A percentile compares a stretch with the other conserved stretches of the same genome.
These are phyloP conservation scores for Fissipunctia ypsillon DNA, from an alignment of 2,888 invertebrate species.

Conservation along the genomic window DNA sequence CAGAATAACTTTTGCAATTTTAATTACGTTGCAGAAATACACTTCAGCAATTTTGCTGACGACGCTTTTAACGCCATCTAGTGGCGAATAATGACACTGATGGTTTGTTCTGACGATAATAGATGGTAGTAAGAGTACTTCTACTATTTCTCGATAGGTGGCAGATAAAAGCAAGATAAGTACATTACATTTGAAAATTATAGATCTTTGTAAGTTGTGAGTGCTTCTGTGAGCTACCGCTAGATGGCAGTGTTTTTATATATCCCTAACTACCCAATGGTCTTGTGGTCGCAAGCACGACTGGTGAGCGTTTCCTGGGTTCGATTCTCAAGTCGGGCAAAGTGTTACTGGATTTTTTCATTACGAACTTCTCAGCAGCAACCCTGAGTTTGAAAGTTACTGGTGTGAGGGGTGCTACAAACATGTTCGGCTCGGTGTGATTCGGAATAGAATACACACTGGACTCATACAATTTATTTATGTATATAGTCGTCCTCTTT, in stretches of 20 bases:
- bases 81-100: neutral
- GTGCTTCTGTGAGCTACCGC: neutral
- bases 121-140: conserved; percentile 8
- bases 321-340: neutral
- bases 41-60: neutral
- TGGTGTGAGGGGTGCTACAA: neutral
- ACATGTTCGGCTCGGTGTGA: neutral
- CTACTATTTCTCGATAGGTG: neutral
- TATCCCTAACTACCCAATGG: too few species aligned
- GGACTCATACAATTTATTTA: too few species aligned
- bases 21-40: conserved; percentile 22
- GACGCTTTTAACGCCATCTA: conserved; percentile 4
- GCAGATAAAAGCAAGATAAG: neutral
- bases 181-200: neutral
- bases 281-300: neutral
- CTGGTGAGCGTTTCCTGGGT: neutral
- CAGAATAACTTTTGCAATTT: conserved; percentile 26
- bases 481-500: too few species aligned
- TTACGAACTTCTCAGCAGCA: neutral
- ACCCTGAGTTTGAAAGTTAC: too few species aligned
- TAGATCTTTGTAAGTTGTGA: neutral
- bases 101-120: neutral
- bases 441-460: too few species aligned
- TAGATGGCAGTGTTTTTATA: neutral
- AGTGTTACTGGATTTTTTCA: neutral